Evolutionary conservation across 2,113 vertebrate species (phyloP).

Genomic region (Nannobrachium achirus): DNA sequence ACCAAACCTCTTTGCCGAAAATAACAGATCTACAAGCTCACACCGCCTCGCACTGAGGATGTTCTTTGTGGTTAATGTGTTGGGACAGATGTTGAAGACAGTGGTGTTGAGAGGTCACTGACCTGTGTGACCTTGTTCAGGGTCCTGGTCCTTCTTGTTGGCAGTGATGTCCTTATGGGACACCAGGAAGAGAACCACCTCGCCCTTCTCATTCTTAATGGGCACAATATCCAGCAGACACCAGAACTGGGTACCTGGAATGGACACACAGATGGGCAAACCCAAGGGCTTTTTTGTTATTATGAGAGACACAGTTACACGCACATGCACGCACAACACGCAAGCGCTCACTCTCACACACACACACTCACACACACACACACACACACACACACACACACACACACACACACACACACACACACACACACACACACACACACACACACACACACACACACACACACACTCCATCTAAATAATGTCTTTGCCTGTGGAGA

Average conservation of each 20-base stretch:
- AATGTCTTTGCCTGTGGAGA: background rate
- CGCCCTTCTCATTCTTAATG: conserved; percentile 92
- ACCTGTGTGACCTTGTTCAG: conserved; percentile 84
- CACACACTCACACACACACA: conserved; percentile 8
- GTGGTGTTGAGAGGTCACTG: conserved; percentile 35
- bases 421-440: no score
- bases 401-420: no score
- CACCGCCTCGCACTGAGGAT: no score
- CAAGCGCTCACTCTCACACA: conserved; percentile 22
- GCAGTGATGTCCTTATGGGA: conserved; percentile 93
- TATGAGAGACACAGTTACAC: conserved; percentile 21
- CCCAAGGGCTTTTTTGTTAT: no score
- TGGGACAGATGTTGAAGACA: no score
- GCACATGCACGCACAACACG: conserved; percentile 8
- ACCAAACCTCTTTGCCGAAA: no score
- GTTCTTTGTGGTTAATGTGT: no score
- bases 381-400: conserved; percentile 1
- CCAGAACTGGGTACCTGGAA: conserved; percentile 88
- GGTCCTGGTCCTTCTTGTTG: conserved; percentile 83
- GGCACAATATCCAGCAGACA: conserved; percentile 93
- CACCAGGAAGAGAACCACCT: conserved; percentile 90
- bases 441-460: background rate
- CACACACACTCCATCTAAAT: background rate
- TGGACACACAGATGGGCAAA: conserved; percentile 10
- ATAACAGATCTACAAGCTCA: no score